Evolutionary conservation across 2,888 invertebrate genomes (phyloP), one percentile per base, ranked within the genome.

Genomic region (Syrphus vitripennis): DNA sequence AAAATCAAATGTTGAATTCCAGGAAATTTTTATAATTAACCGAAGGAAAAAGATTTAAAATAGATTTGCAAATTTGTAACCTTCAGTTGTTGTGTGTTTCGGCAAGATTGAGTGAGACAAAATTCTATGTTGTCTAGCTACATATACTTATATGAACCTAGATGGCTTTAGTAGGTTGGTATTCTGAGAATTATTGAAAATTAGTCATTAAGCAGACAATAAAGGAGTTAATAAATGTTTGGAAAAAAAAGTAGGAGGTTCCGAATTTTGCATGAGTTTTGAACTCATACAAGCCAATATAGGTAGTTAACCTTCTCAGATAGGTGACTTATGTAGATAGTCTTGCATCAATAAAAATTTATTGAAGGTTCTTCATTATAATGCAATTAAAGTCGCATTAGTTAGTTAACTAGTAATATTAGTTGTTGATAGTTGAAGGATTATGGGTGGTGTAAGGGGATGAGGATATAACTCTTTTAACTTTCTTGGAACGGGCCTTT

Each of bases 21-120:
- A 42, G 42, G 82, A 82, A 86, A 16, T 70, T 83, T 76, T 67
- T 77, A 70, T 82, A 86, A 86, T 86, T 86, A 82, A 69, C 57
- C 40, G 57, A 19, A 65, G 50, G 45, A 63, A 45, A 45, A 37
- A 34, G 59, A 67, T 67, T 69, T 37, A 45, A 79, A 69, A 55
- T 79, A 70, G 79, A 79, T 83, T 84, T 50, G 84, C 84, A 45
- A 84, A 55, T 70, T 57, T 40, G 16, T 74, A 42, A 82, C 65
- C 67, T 77, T 77, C 57, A 65, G 48, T 21, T 67, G 5, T 1
- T n/a, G 4, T 14, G 29, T 37, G 40, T 40, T 50, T 42, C 63
- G 69, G 12, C 42, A 55, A 55, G 53, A 70, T 34, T 37, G 57
- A 77, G 50, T 40, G 59, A 77, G 61, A 63, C 45, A 37, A 24